These are phyloP conservation scores for Heterotilapia buettikoferi DNA, from an alignment of 2,113 vertebrate species.

Conservation along the genomic window DNA sequence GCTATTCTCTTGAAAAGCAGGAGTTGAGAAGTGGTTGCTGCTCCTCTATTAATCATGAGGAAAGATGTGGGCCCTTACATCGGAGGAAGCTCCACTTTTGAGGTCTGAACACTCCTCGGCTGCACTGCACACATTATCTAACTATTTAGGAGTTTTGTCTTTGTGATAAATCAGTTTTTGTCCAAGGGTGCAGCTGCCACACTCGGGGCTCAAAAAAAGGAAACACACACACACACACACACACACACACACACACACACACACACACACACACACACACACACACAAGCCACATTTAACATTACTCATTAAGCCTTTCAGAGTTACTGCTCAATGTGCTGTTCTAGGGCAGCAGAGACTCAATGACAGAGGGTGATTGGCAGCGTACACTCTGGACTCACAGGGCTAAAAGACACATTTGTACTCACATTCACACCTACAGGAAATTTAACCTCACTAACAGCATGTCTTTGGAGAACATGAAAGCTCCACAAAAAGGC, in stretches of 20 bases:
- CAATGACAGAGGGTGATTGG: background rate
- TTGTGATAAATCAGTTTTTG: accelerated
- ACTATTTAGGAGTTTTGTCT: background rate
- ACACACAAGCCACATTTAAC: background rate
- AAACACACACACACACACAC: background rate
- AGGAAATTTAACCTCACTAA: no score
- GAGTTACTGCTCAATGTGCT: background rate
- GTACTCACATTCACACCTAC: no score
- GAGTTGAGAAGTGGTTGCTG: background rate
- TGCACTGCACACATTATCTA: accelerated
- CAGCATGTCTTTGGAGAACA: no score
- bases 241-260: no score
- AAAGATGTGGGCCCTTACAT: background rate
- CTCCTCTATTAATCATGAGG: background rate
- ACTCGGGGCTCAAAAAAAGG: background rate
- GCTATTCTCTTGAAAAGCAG: accelerated
- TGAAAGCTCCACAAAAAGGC: no score
- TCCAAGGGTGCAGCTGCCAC: background rate
- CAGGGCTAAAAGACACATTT: no score
- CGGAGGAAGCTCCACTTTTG: accelerated
- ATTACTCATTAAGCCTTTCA: background rate
- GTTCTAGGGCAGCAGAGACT: background rate
- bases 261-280: no score
- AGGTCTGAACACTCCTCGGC: accelerated
- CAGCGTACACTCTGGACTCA: background rate